Base-by-base conservation (phyloP, 2,113 vertebrate species). In the Nesospiza acunhae region DNA sequence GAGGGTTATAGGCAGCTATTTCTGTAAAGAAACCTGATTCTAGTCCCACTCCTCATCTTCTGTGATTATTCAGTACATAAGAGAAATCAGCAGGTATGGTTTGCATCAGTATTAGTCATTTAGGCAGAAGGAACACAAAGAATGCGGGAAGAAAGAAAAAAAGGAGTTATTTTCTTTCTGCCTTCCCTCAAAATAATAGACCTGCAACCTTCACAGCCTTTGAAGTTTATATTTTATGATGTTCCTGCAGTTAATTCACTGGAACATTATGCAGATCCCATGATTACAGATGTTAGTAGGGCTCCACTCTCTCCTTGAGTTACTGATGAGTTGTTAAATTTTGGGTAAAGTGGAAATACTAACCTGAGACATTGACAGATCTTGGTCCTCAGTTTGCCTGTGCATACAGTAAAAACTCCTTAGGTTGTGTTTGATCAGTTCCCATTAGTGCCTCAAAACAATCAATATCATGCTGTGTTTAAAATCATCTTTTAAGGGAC, bases 401-500 rank as follows among this genome's bases (percentile, higher is more conserved):
- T 30, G 80, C 49, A 53, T 66, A 95, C 94, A 92, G 89, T 78
- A 87, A 82, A 82, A 53, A 70, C 89, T 94, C 41, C 72, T 91
- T 52, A 69, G 3, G 1, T 50, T 60, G 55, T 79, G 75, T 95
- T 93, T 97, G 94, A 94, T 97, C 87, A 93, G 89, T 75, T 91
- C 83, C 46, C 75, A 73, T 93, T 94, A 88, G 42, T 49, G 56
- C 78, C 89, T 85, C 35, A 21, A 91, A 96, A 97, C 92, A 97
- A 95, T 95, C 93, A 64, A 95, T 96, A 97, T 91, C 97, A 97
- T 87, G 96, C 97, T 96, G 96, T 84, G 97, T 89, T 97, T 86
- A 95, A 93, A 95, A 97, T 97, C 91, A 95, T 97, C 70, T 92
- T 96, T 95, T 85, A 92, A 87, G 84, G 86, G 72, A 96, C 81